A percentile compares a stretch with the other conserved stretches of the same genome.
Evolutionary conservation across 2,113 vertebrate genomes (phyloP).

Genomic region (Passerina amoena): DNA sequence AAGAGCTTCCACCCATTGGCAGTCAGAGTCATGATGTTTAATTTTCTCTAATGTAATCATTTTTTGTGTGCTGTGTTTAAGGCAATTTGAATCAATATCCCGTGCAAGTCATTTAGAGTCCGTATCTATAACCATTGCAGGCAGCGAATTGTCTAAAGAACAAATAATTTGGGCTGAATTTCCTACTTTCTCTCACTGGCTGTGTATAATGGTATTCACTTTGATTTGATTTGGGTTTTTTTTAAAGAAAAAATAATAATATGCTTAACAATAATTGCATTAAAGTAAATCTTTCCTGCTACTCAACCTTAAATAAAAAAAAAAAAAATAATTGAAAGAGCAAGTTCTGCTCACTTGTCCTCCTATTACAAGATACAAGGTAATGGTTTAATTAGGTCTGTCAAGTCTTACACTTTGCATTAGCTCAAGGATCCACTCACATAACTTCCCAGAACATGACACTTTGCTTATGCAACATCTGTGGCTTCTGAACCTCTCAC

Average conservation of each 20-base stretch:
- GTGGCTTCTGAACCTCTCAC: background rate
- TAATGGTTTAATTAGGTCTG: background rate
- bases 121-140: background rate
- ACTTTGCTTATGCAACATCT: background rate
- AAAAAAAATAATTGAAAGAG: background rate
- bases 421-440: background rate
- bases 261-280: background rate
- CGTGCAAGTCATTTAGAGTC: background rate
- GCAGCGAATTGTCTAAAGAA: background rate
- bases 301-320: background rate
- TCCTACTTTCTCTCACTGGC: background rate
- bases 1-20: background rate
- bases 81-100: slow-evolving; percentile 16
- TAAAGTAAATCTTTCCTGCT: background rate
- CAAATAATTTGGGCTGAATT: background rate
- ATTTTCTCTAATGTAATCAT: background rate
- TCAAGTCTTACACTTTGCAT: background rate
- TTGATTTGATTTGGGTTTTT: background rate
- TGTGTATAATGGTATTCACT: background rate
- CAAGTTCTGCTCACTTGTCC: background rate
- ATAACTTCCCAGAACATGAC: background rate
- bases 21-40: background rate
- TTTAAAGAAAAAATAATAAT: background rate
- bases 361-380: background rate
- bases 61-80: background rate